Base-by-base conservation (phyloP, 2,113 vertebrate genomes). In the Laterallus jamaicensis region DNA sequence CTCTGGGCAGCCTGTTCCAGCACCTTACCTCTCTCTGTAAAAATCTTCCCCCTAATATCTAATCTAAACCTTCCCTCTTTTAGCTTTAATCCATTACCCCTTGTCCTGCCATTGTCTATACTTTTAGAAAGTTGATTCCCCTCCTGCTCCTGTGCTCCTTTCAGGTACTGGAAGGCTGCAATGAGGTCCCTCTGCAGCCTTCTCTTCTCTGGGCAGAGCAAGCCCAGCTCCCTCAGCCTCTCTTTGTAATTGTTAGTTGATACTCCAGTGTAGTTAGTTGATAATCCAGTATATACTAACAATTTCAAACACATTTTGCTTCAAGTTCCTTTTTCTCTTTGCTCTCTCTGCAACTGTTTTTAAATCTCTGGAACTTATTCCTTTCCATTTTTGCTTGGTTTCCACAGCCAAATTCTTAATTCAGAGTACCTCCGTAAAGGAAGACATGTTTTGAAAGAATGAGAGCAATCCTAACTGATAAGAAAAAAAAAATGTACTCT, bases 381-480 rank as follows among this genome's bases (percentile, higher is more conserved):
- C 9, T 29, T 73, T 69, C 50, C 77, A 13, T 24, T 91, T 93
- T 80, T 78, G 40, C 47, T 77, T 59, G 14, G 25, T 81, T 92
- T 17, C 67, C 69, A 20, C 6, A 80, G 68, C 59, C 59, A 93
- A 74, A 42, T 88, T 90, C 50, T 80, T 86, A 93, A 77, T 81
- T 80, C 64, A 86, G 82, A 82, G 29, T 66, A 63, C 50, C 31
- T 88, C 42, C 68, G 44, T 66, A 86, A 90, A 62, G 13, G 67
- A 88, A 88, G 63, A 54, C 5, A 28, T 15, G 28, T 70, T 93
- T 94, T 82, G 71, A 90, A 93, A 93, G 73, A 83, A 92, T 44
- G 47, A 86, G 56, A 93, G 25, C 71, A 93, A 86, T 83, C 37
- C 31, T 85, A 84, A 70, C 19, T 24, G 26, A 64, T 82, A 87